Evolutionary conservation across 2,113 vertebrate species (phyloP), one percentile per base, ranked within the genome.

Genomic region (Hepsetus odoe): DNA sequence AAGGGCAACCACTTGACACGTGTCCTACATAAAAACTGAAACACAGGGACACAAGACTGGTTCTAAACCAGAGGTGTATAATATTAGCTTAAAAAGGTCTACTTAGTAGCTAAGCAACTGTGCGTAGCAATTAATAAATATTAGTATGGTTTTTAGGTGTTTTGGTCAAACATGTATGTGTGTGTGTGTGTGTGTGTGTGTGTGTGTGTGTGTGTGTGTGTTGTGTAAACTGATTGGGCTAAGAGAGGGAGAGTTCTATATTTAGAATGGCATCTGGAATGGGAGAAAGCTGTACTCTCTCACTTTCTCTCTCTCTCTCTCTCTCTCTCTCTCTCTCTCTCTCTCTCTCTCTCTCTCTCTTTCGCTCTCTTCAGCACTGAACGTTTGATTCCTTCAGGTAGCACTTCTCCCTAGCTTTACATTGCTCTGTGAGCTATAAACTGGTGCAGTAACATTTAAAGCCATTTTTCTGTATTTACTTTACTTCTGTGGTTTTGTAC

Each of bases 241-340:
- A 80, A 85, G 78, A 84, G 84, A 82, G 76, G 82, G 83, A 22
- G 77, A 20, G 76, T 74, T 62, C 88, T 92, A 92, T 88, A 88
- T 91, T 90, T 92, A 93, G 91, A 92, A 92, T 59, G 92, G 91
- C 87, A 90, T 92, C 86, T 91, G 89, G 88, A 90, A 81, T 81
- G 85, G 82, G 87, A 87, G 87, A 88, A 88, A 69, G 42, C 28
- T 26, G 28, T 53, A 58, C 64, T 74, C 74, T 59, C 33, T 71
- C 18, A 46, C 62, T 40, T 49, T 72, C 72, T 14, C 64, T 12
- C 33, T 13, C 72, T 81, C 76, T 82, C 69, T 74, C 79, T 32
- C 10, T 22, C 18, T 66, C 2, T 67, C 38, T 67, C n/a, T 33
- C 30, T 33, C 30, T 20, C 20, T 3, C 9, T 56, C 38, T 40